Evolutionary conservation across 2,113 vertebrate species (phyloP).

Genomic region (Notothenia coriiceps): DNA sequence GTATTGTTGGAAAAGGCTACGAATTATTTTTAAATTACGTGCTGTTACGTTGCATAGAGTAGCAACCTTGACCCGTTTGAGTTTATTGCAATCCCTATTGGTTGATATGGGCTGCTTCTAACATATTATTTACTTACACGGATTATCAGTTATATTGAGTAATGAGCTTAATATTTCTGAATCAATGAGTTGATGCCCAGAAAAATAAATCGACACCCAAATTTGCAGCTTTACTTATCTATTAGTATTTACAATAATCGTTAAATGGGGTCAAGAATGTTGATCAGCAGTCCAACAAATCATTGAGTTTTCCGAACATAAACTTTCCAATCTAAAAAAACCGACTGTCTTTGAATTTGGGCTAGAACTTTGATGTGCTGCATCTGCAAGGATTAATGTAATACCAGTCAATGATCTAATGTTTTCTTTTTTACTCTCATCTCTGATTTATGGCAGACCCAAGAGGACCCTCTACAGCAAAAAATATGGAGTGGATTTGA

Average conservation of each 20-base stretch:
- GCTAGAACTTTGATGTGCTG: not conserved
- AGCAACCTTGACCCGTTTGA: too few relatives aligned
- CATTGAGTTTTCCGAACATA: not conserved
- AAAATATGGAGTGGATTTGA: conserved; percentile 99
- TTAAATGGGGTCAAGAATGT: not conserved
- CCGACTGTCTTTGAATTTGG: not conserved
- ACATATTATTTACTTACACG: not conserved
- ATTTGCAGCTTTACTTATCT: not conserved
- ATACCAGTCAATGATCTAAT: not conserved
- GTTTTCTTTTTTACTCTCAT: not conserved
- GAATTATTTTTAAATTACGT: too few relatives aligned
- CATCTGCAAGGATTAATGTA: not conserved
- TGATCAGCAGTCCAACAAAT: not conserved
- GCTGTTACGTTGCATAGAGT: not conserved
- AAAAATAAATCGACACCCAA: too few relatives aligned
- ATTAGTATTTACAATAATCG: not conserved
- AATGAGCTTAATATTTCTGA: too few relatives aligned
- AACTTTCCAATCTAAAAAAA: not conserved
- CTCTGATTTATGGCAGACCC: conserved; percentile 83
- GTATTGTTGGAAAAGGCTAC: not conserved
- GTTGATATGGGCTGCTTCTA: not conserved
- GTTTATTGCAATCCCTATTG: not conserved
- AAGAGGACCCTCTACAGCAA: conserved; percentile 99
- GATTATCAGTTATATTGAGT: too few relatives aligned
- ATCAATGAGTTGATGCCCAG: too few relatives aligned